phyloP scores from a whole-genome alignment of 2,113 vertebrate species.

The Phaetusa simplex region DNA sequence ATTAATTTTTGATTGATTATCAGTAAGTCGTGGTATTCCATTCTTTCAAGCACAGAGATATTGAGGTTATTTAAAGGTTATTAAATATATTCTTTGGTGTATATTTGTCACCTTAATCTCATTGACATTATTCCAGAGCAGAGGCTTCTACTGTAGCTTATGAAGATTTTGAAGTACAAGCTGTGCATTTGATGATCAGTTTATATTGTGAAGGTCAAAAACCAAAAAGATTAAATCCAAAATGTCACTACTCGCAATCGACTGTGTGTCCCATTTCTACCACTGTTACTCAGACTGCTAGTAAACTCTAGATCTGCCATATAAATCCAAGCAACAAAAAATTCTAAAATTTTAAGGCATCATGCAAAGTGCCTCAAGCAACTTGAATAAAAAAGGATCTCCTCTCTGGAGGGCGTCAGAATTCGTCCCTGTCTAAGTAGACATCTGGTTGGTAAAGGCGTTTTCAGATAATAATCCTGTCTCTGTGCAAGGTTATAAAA shows the following conservation, averaged over 20 bases:
- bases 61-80: conserved; percentile 58
- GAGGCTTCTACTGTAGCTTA: neutral
- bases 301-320: neutral
- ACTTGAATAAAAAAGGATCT: neutral
- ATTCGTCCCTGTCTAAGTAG: neutral
- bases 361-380: neutral
- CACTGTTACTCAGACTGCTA: neutral
- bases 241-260: neutral
- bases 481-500: conserved; percentile 3
- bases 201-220: conserved; percentile 36
- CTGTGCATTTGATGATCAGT: neutral
- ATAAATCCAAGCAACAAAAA: neutral
- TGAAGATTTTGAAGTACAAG: neutral
- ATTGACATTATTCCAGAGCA: neutral
- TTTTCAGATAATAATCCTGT: neutral
- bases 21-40: neutral
- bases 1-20: conserved; percentile 68
- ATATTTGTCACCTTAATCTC: conserved; percentile 15
- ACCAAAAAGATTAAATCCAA: neutral
- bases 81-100: conserved; percentile 35
- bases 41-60: conserved; percentile 49
- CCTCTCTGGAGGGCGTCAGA: neutral
- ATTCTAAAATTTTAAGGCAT: neutral
- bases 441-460: neutral
- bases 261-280: neutral